Conservation (phyloP, 2,113 vertebrate genomes). For the Piaya cayana region DNA sequence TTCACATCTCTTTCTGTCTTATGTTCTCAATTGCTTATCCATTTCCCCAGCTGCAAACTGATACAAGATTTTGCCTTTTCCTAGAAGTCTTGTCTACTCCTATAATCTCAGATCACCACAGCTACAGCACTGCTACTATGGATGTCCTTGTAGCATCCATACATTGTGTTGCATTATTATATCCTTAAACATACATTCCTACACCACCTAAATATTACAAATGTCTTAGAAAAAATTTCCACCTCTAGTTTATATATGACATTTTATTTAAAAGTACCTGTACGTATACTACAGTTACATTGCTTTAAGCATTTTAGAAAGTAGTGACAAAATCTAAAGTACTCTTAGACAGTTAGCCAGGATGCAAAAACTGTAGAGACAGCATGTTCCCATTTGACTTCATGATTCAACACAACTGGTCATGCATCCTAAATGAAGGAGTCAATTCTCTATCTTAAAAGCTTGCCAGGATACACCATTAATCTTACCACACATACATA, state of each 20-base stretch:
- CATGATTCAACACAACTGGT: not conserved
- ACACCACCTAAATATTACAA: not conserved
- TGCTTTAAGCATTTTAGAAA: not conserved
- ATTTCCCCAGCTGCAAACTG: not conserved
- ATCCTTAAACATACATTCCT: not conserved
- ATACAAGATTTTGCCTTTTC: not conserved
- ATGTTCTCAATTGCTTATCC: not conserved
- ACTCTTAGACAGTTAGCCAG: not conserved
- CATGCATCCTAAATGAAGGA: not conserved
- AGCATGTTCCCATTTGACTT: not conserved
- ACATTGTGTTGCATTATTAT: not conserved
- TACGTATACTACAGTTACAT: not conserved
- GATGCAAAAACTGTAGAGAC: not conserved
- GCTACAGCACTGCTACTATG: not conserved
- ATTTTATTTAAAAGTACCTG: not conserved
- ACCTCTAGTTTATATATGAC: not conserved
- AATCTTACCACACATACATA: not conserved
- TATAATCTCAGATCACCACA: not conserved
- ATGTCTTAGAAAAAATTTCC: not conserved
- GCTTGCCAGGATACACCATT: not conserved
- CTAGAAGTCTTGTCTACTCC: not conserved
- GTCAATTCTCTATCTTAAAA: not conserved
- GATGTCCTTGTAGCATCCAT: not conserved
- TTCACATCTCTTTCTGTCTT: not conserved
- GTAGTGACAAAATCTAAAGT: not conserved